These are phyloP conservation scores for Aptenodytes forsteri DNA, from an alignment of 2,113 vertebrate genomes.

Conservation along the genomic window DNA sequence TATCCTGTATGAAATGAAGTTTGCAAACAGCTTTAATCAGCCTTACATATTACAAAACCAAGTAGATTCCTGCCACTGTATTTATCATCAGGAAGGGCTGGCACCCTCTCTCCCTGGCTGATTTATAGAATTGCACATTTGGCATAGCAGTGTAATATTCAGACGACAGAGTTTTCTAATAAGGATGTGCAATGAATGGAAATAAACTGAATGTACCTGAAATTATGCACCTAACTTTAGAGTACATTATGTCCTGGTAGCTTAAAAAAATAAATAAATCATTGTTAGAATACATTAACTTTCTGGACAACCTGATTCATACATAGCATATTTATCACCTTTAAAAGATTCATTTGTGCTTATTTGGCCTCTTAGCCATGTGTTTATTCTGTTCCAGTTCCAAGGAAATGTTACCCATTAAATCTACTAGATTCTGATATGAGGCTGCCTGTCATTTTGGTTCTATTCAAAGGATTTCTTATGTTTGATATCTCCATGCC, in stretches of 20 bases:
- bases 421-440: conserved; percentile 17
- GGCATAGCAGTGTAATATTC: conserved; percentile 4
- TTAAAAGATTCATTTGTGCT: not conserved
- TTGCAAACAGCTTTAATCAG: conserved; percentile 67
- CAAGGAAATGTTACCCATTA: not conserved
- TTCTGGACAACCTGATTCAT: not conserved
- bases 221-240: conserved; percentile 18
- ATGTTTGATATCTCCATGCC: not conserved
- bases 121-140: conserved; percentile 55
- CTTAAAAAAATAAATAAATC: conserved; percentile 1
- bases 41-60: conserved; percentile 46
- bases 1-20: conserved; percentile 49
- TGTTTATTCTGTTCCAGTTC: not conserved
- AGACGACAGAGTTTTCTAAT: conserved; percentile 34
- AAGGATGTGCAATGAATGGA: conserved; percentile 26
- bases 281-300: not conserved
- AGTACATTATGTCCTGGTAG: not conserved
- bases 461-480: conserved; percentile 19
- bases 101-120: conserved; percentile 4
- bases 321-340: not conserved
- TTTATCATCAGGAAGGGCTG: conserved; percentile 31
- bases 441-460: not conserved
- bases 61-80: conserved; percentile 51
- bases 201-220: conserved; percentile 33
- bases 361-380: not conserved